These are phyloP conservation scores for Melolontha melolontha DNA, from an alignment of 2,888 invertebrate species.

Conservation along the genomic window DNA sequence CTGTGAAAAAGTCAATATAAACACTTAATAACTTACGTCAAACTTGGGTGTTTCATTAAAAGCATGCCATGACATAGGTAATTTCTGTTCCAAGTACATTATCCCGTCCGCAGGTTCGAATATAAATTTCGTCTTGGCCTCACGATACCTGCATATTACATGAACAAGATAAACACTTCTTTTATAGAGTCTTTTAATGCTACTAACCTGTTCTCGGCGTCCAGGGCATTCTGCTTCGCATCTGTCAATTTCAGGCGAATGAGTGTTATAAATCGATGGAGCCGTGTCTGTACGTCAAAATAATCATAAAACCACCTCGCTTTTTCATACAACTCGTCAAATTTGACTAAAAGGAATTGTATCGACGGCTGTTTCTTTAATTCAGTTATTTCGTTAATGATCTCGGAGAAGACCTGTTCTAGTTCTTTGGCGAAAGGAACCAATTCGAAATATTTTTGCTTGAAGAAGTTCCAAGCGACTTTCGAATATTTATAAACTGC, in stretches of 20 bases:
- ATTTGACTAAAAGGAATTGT: slow-evolving; percentile 69
- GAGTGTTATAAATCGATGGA: slow-evolving; percentile 74
- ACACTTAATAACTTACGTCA: slow-evolving; percentile 62
- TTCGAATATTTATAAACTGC: slow-evolving; percentile 82
- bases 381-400: slow-evolving; percentile 72
- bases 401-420: slow-evolving; percentile 73
- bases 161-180: slow-evolving; percentile 38
- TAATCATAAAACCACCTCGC: slow-evolving; percentile 82
- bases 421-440: slow-evolving; percentile 78
- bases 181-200: slow-evolving; percentile 37
- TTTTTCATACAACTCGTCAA: slow-evolving; percentile 73
- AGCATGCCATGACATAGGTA: slow-evolving; percentile 92
- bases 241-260: slow-evolving; percentile 79
- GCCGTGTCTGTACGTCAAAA: slow-evolving; percentile 77
- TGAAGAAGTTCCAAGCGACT: slow-evolving; percentile 75
- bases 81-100: slow-evolving; percentile 84
- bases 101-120: slow-evolving; percentile 84
- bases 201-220: slow-evolving; percentile 80
- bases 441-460: slow-evolving; percentile 75
- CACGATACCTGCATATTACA: slow-evolving; percentile 73
- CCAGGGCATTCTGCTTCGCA: slow-evolving; percentile 81
- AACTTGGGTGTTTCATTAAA: slow-evolving; percentile 89
- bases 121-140: slow-evolving; percentile 87
- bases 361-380: slow-evolving; percentile 73
- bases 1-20: no score